Evolutionary conservation across 1,140 invertebrate species (phyloP).

Genomic region (Drosophila mauritiana): DNA sequence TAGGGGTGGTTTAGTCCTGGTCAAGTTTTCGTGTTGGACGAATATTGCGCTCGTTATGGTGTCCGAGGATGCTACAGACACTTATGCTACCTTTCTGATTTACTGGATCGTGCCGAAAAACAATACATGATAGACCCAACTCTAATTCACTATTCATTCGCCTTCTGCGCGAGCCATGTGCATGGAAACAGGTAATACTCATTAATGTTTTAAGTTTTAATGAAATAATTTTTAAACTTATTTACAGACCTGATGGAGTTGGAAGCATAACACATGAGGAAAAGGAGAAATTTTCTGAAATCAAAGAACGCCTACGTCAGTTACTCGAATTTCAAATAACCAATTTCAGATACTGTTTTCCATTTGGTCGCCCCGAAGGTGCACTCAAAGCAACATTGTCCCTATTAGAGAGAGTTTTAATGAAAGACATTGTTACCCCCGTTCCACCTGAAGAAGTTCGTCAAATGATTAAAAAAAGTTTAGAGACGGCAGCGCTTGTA

Average conservation of each 20-base stretch:
- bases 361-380: conserved; percentile 99
- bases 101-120: conserved; percentile 97
- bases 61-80: conserved; percentile 98
- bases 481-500: conserved; percentile 98
- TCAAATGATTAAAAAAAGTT: conserved; percentile 97
- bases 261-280: conserved; percentile 99
- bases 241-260: conserved; percentile 96
- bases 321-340: conserved; percentile 99
- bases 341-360: conserved; percentile 99
- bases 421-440: conserved; percentile 99
- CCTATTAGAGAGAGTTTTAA: conserved; percentile 97
- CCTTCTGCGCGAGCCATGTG: conserved; percentile 99
- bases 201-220: background rate
- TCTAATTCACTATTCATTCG: conserved; percentile 99
- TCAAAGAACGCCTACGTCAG: conserved; percentile 96
- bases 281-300: conserved; percentile 98
- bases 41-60: conserved; percentile 99
- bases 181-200: conserved; percentile 91
- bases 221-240: background rate
- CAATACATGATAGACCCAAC: conserved; percentile 98
- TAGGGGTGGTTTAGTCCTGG: conserved; percentile 99
- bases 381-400: conserved; percentile 98
- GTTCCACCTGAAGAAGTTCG: conserved; percentile 98
- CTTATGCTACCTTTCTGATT: conserved; percentile 97
- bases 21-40: conserved; percentile 98